Conservation (phyloP, 1,140 invertebrate species). For the Zaprionus lachaisei region DNA sequence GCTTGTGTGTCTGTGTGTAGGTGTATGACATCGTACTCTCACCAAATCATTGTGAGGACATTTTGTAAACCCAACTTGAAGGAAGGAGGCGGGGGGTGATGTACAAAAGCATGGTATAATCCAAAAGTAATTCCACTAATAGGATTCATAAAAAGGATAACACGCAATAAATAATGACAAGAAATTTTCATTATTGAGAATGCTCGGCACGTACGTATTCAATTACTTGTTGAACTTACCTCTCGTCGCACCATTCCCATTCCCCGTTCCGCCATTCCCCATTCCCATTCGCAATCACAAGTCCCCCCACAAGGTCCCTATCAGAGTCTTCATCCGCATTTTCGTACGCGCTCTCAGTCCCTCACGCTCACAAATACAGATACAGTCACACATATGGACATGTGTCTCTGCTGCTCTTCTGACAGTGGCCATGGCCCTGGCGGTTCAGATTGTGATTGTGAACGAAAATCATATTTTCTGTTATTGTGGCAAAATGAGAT, state of each 20-base stretch:
- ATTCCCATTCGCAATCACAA: slow-evolving; percentile 14
- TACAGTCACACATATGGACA: slow-evolving; percentile 8
- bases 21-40: neutral
- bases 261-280: neutral
- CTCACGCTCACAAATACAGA: neutral
- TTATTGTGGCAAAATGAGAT: slow-evolving; percentile 84
- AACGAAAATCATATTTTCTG: slow-evolving; percentile 82
- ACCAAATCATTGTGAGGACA: neutral
- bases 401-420: slow-evolving; percentile 10
- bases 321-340: neutral
- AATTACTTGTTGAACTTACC: slow-evolving; percentile 80
- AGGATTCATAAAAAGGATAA: slow-evolving; percentile 82
- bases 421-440: slow-evolving; percentile 42
- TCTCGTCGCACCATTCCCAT: slow-evolving; percentile 33
- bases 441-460: slow-evolving; percentile 56
- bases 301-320: slow-evolving; percentile 8
- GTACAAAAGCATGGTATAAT: slow-evolving; percentile 28
- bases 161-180: slow-evolving; percentile 79
- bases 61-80: neutral
- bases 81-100: neutral
- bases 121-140: slow-evolving; percentile 80
- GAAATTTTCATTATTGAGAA: slow-evolving; percentile 66
- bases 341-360: slow-evolving; percentile 3
- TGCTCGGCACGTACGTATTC: slow-evolving; percentile 76
- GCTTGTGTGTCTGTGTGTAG: too few relatives aligned